phyloP scores from a whole-genome alignment of 2,113 vertebrate species.

The Indri indri region DNA sequence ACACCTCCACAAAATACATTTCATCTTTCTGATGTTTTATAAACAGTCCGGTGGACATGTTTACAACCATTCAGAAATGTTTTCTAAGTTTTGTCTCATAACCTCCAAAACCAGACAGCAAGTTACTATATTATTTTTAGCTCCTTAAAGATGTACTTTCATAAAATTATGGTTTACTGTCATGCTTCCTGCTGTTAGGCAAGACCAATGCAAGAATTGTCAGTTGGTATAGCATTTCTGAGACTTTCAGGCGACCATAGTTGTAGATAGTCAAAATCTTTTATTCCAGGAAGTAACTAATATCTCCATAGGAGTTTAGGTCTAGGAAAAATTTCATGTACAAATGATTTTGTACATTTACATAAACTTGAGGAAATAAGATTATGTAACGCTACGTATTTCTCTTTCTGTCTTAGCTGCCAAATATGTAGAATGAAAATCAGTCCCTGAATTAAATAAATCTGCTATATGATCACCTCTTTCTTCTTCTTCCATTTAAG shows the following conservation, averaged over 20 bases:
- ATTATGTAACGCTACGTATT: not conserved
- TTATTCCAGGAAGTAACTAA: not conserved
- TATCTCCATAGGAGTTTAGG: constrained; percentile 20
- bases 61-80: not conserved
- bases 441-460: not conserved
- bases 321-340: not conserved
- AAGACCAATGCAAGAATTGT: not conserved
- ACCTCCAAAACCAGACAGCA: constrained; percentile 25
- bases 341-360: not conserved
- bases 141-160: not conserved
- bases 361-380: not conserved
- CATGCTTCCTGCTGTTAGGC: not conserved
- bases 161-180: not conserved
- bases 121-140: constrained; percentile 3
- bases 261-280: not conserved
- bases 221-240: not conserved
- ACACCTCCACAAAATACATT: not conserved
- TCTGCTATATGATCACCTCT: not conserved
- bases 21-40: not conserved
- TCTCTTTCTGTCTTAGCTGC: not conserved
- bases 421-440: not conserved
- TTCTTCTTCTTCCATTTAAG: not conserved
- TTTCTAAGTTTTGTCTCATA: not conserved
- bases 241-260: not conserved
- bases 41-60: not conserved